Base-by-base conservation (phyloP, 2,888 invertebrate genomes). In the Chironomus tentans region DNA sequence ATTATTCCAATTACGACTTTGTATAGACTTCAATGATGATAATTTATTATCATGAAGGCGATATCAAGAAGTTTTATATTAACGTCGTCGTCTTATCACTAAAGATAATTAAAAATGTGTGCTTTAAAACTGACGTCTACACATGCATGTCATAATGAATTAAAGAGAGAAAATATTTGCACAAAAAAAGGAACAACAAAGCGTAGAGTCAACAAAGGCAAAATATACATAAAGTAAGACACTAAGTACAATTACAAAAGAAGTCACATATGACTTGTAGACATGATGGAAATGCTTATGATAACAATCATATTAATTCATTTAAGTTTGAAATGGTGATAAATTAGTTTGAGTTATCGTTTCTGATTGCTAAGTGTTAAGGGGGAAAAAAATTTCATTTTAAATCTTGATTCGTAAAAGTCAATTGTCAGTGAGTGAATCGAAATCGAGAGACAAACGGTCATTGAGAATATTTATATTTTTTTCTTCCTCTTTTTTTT, bases 321-420 rank as follows among this genome's bases (percentile, higher is more conserved):
- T 47, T 70, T 70, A 12, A 70, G 38, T 38, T 15, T 18, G 70
- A 46, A 70, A 70, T 70, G 70, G 70, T 70, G 70, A 70, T 70
- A 70, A 70, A 70, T 70, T 70, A 38, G 56, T 46, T 47, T 18
- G 18, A 70, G 48, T 70, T 70, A 70, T 70, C 21, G 70, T 48
- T 18, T 56, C 56, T 18, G 18, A 15, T 56, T 15, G 56, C n/a
- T 56, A 15, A 56, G n/a, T n/a, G 50, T 50, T 4, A 50, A 18
- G 2, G 56, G 7, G 56, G n/a, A 56, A 5, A 10, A 15, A 18
- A 56, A 56, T 7, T n/a, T 15, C n/a, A 50, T 50, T 50, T 50
- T 15, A 18, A 56, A 18, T 15, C 18, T 56, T 2, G 4, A 10
- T 18, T 56, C 56, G 18, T 38, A 56, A 56, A 56, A 38, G 7